Evolutionary conservation across 2,113 vertebrate genomes (phyloP).

Genomic region (Marmota flaviventris): DNA sequence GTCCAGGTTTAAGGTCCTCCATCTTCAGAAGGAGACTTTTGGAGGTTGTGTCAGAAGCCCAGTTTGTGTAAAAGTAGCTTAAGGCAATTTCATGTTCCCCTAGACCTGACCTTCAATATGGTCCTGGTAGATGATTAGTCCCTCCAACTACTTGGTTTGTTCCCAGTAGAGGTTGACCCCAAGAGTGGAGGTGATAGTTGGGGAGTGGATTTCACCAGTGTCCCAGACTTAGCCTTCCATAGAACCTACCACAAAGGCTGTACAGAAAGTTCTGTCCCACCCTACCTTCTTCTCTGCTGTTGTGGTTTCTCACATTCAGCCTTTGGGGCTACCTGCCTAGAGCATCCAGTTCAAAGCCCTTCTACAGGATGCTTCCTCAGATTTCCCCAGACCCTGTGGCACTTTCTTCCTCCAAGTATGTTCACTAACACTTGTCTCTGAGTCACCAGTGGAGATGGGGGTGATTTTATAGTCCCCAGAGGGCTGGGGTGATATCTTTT

Average conservation of each 20-base stretch:
- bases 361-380: background rate
- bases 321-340: background rate
- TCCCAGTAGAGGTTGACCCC: background rate
- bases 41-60: background rate
- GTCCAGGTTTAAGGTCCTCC: background rate
- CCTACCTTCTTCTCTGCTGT: background rate
- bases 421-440: background rate
- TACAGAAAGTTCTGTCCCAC: background rate
- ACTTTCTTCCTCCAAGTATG: background rate
- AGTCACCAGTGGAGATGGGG: background rate
- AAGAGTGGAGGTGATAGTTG: background rate
- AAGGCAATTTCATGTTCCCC: background rate
- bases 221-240: background rate
- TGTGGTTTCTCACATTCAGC: background rate
- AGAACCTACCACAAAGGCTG: background rate
- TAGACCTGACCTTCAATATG: background rate
- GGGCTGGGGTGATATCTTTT: background rate
- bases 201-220: background rate
- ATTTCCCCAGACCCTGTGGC: too few species aligned
- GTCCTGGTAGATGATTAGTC: background rate
- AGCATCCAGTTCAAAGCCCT: background rate
- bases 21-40: conserved; percentile 6
- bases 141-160: background rate
- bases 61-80: background rate
- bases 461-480: background rate